Evolutionary conservation across 1,140 invertebrate genomes (phyloP), one percentile per base, ranked within the genome.

Genomic region (Temnothorax nylanderi): DNA sequence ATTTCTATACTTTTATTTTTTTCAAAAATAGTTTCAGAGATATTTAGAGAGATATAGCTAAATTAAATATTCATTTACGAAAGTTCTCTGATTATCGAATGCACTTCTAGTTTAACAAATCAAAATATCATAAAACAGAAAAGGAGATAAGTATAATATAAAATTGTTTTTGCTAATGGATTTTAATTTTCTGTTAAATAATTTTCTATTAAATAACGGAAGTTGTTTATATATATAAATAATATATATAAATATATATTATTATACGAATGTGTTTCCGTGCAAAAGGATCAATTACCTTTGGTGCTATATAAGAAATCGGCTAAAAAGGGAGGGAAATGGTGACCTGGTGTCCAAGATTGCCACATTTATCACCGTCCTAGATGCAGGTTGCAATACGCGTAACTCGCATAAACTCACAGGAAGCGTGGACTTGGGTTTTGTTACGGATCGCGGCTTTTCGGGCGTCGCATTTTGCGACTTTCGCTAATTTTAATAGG

Each of bases 401-500:
- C 6, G 3, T 71, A 26, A 72, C 65, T 41, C 3, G 16, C 5
- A 44, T 32, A 32, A 32, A 18, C 32, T 49, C 11, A 16, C 3
- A 47, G 47, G 16, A 82, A 71, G 1, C 18, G 21, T 82, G 6
- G 10, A 72, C 34, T 6, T 26, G 51, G 5, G 71, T 86, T 88
- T 86, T 86, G 87, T 89, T 71, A 81, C 87, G 84, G 88, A 86
- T 89, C 75, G 84, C 3, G 41, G 76, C 34, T 58, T 80, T 71
- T 81, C 37, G 56, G 18, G 1, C 16, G n/a, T 26, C 18, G 62
- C 54, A 74, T 69, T 75, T 76, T 34, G 32, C 71, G 16, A 90
- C 84, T 89, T 89, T 89, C 75, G 69, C 88, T 58, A 26, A 58
- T 32, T 56, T 62, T 75, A 80, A 81, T 51, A 37, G 5, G 8